Percentiles rank a stretch among this genome's conserved stretches.
Conservation (phyloP, 2,113 vertebrate genomes). For the Gallinago paraguaiae region DNA sequence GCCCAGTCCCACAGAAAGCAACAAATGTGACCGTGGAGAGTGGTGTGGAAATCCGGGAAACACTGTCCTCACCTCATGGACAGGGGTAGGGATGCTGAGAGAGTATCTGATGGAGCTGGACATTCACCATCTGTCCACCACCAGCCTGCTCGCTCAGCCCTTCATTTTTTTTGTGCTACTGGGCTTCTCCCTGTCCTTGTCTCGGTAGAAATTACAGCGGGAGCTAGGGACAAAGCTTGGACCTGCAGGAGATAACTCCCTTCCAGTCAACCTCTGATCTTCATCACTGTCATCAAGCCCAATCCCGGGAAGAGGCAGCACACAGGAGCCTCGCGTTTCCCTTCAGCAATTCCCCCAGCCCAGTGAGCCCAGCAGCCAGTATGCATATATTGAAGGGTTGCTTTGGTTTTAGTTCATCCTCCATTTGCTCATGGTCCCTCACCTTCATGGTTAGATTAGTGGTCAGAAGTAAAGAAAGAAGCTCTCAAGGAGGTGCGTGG, state of each 20-base stretch:
- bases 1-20: neutral
- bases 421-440: neutral
- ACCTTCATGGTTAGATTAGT: neutral
- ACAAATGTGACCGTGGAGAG: neutral
- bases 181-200: neutral
- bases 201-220: neutral
- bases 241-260: neutral
- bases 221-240: neutral
- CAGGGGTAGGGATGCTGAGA: neutral
- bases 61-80: neutral
- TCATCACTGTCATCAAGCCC: neutral
- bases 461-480: neutral
- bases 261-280: neutral
- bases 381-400: rapidly evolving
- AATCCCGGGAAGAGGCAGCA: neutral
- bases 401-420: neutral
- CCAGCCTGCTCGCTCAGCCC: neutral
- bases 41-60: neutral
- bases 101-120: neutral
- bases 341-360: neutral
- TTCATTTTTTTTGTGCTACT: neutral
- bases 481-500: neutral
- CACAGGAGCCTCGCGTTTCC: neutral
- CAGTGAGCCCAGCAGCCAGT: neutral
- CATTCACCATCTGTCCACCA: neutral